Percentiles rank a stretch among this genome's conserved stretches.
Evolutionary conservation across 2,113 vertebrate species (phyloP).

Genomic region (Condylura cristata): DNA sequence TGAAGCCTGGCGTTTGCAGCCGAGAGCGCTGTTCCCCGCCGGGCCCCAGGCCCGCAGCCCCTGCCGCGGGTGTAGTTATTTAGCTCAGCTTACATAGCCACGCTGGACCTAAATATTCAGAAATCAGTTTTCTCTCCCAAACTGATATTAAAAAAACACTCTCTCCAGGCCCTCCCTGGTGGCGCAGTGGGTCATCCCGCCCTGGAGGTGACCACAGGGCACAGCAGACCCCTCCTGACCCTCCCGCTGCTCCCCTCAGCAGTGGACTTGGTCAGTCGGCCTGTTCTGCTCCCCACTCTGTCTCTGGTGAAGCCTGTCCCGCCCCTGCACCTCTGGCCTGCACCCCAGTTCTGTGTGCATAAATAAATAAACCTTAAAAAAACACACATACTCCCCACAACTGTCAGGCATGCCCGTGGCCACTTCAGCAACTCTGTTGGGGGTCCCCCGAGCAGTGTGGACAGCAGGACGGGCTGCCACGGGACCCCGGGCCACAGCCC

Average conservation of each 20-base stretch:
- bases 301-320: too few species aligned
- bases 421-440: background rate
- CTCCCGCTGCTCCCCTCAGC: too few species aligned
- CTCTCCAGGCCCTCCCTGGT: too few species aligned
- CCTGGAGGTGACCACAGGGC: too few species aligned
- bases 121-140: conserved; percentile 45
- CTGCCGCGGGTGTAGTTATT: background rate
- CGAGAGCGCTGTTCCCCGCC: background rate
- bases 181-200: too few species aligned
- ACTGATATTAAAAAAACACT: conserved; percentile 30
- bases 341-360: too few species aligned
- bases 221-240: too few species aligned
- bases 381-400: background rate
- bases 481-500: background rate
- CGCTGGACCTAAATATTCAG: background rate
- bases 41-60: background rate
- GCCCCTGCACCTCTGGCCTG: too few species aligned
- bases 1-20: background rate
- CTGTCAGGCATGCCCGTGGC: background rate
- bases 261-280: too few species aligned
- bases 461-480: background rate
- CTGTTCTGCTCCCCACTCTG: too few species aligned
- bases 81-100: background rate
- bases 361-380: too few species aligned
- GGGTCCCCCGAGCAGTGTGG: background rate